Conservation (phyloP, 1,140 invertebrate genomes). For the Drosophila pectinifera region DNA sequence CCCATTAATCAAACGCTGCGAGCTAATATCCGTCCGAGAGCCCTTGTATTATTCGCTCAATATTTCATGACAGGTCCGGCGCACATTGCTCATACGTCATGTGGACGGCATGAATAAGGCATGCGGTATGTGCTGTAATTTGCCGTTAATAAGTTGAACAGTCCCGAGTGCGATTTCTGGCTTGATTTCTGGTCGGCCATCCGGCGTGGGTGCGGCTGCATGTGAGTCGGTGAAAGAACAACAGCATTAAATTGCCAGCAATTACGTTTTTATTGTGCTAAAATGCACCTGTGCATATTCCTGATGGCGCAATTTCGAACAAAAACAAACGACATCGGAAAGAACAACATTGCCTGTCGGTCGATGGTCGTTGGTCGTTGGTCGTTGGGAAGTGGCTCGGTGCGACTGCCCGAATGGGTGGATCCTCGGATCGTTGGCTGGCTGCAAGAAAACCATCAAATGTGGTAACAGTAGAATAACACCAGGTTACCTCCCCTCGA, state of each 20-base stretch:
- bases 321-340: constrained; percentile 83
- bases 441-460: constrained; percentile 75
- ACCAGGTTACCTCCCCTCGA: constrained; percentile 21
- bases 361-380: too few species aligned
- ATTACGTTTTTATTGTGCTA: constrained; percentile 84
- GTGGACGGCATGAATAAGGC: constrained; percentile 42
- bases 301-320: constrained; percentile 83
- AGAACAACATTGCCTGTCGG: constrained; percentile 74
- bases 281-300: constrained; percentile 84
- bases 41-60: constrained; percentile 41
- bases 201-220: not conserved
- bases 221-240: constrained; percentile 56
- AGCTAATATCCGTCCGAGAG: constrained; percentile 65
- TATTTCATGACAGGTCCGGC: constrained; percentile 42
- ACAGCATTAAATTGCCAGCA: constrained; percentile 80
- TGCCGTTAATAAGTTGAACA: constrained; percentile 63
- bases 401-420: not conserved
- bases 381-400: not conserved
- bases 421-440: constrained; percentile 19
- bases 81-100: constrained; percentile 68
- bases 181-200: constrained; percentile 33
- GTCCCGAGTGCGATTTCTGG: constrained; percentile 45
- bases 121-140: constrained; percentile 33
- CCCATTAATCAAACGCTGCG: constrained; percentile 73
- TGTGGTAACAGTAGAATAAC: constrained; percentile 77